phyloP scores from a whole-genome alignment of 2,113 vertebrate species.

The Dasypus novemcinctus region DNA sequence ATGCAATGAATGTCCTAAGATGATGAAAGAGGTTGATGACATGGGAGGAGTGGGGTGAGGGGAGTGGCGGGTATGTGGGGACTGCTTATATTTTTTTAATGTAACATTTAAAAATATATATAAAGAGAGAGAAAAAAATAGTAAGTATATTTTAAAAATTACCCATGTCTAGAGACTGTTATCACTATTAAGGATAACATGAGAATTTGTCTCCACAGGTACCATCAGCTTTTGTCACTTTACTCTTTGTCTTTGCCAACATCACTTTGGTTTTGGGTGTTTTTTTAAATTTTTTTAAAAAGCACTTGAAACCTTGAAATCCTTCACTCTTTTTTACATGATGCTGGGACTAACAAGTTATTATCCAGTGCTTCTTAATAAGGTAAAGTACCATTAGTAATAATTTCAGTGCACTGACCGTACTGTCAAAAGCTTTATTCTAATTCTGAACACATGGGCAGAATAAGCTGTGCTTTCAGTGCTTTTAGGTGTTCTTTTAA shows the following conservation, averaged over 20 bases:
- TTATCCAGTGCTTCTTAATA: slow-evolving; percentile 53
- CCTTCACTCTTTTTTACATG: slow-evolving; percentile 17
- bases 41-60: too few species aligned
- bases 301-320: slow-evolving; percentile 67
- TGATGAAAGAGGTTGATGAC: too few species aligned
- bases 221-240: slow-evolving; percentile 39
- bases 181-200: neutral
- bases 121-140: too few species aligned
- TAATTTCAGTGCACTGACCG: slow-evolving; percentile 24
- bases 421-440: slow-evolving; percentile 53
- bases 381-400: slow-evolving; percentile 65
- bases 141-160: slow-evolving; percentile 17
- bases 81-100: too few species aligned
- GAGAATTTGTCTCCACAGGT: slow-evolving; percentile 4
- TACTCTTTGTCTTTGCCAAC: slow-evolving; percentile 41
- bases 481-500: slow-evolving; percentile 52
- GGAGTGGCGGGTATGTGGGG: too few species aligned
- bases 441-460: slow-evolving; percentile 20
- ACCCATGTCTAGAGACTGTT: neutral
- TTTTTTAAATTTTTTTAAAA: neutral
- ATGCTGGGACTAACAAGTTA: slow-evolving; percentile 38
- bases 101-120: too few species aligned
- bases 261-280: neutral
- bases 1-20: too few species aligned
- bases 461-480: neutral